Conservation (phyloP, 1,140 invertebrate genomes). For the Papilio aristodemus region DNA sequence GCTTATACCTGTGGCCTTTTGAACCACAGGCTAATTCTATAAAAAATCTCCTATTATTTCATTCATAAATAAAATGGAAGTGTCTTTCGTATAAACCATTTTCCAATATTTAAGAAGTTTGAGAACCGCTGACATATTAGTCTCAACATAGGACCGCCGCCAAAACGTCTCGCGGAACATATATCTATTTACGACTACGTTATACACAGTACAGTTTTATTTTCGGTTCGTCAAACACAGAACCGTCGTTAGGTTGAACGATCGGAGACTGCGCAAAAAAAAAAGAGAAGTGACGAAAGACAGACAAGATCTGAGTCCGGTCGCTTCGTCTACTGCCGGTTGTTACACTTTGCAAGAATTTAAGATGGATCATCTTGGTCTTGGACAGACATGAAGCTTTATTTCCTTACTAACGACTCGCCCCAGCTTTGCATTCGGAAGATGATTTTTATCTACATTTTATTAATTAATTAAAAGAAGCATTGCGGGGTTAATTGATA, state of each 20-base stretch:
- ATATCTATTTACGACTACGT: conserved; percentile 17
- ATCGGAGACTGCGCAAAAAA: conserved; percentile 28
- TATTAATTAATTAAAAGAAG: too few species aligned
- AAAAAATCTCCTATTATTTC: too few species aligned
- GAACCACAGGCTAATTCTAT: too few species aligned
- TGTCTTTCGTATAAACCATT: too few species aligned
- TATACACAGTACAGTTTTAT: conserved; percentile 6
- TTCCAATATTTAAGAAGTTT: too few species aligned
- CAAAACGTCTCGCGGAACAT: conserved; percentile 6
- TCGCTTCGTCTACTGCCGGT: background rate
- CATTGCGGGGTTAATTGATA: too few species aligned
- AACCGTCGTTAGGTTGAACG: conserved; percentile 32
- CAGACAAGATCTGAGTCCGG: background rate
- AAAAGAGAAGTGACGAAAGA: background rate
- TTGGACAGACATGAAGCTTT: too few species aligned
- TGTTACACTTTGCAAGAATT: background rate
- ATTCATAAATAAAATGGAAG: too few species aligned
- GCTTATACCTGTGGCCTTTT: too few species aligned
- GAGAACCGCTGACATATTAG: background rate
- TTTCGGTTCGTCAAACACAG: conserved; percentile 30
- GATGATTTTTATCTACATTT: too few species aligned
- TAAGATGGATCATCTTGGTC: background rate
- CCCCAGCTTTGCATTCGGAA: too few species aligned
- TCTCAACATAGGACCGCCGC: background rate
- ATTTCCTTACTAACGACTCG: too few species aligned